phyloP scores from a whole-genome alignment of 2,888 invertebrate species.

The Disparrhopalites patrizii region DNA sequence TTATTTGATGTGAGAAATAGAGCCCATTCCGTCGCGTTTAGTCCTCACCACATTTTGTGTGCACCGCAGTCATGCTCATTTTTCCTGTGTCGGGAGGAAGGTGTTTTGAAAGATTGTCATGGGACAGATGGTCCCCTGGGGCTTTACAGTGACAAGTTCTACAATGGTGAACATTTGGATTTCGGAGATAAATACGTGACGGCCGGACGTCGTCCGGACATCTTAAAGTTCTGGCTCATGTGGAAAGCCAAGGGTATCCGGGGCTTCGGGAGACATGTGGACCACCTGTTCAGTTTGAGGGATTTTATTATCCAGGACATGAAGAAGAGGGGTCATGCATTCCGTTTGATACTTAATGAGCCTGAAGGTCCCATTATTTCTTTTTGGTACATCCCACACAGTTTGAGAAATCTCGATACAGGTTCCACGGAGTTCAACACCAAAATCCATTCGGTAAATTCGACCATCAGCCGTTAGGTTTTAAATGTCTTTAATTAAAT shows the following conservation, averaged over 20 bases:
- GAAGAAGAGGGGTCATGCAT: conserved; percentile 63
- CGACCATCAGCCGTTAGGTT: neutral
- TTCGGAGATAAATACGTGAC: conserved; percentile 91
- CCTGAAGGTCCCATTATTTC: conserved; percentile 93
- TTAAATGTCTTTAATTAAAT: neutral
- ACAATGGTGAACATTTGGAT: conserved; percentile 71
- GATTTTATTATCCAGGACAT: conserved; percentile 66
- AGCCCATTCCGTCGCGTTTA: conserved; percentile 90
- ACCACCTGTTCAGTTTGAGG: conserved; percentile 71
- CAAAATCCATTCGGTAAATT: conserved; percentile 38
- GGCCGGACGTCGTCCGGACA: conserved; percentile 91
- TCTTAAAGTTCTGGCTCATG: conserved; percentile 97
- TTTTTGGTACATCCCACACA: conserved; percentile 92
- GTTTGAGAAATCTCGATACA: conserved; percentile 52
- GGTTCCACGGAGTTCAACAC: conserved; percentile 40
- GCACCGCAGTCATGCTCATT: conserved; percentile 90
- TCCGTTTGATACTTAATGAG: conserved; percentile 66
- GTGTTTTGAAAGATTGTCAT: conserved; percentile 68
- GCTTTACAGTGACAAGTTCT: conserved; percentile 87
- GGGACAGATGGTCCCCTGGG: conserved; percentile 76
- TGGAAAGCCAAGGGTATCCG: conserved; percentile 83
- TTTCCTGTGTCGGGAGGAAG: conserved; percentile 67
- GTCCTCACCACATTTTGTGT: conserved; percentile 86
- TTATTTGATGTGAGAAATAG: too few species aligned
- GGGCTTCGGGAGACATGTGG: conserved; percentile 73